A percentile compares a stretch with the other conserved stretches of the same genome.
Evolutionary conservation across 2,797 vertebrate species (phyloP).

Genomic region (Mionectes olivaceus): DNA sequence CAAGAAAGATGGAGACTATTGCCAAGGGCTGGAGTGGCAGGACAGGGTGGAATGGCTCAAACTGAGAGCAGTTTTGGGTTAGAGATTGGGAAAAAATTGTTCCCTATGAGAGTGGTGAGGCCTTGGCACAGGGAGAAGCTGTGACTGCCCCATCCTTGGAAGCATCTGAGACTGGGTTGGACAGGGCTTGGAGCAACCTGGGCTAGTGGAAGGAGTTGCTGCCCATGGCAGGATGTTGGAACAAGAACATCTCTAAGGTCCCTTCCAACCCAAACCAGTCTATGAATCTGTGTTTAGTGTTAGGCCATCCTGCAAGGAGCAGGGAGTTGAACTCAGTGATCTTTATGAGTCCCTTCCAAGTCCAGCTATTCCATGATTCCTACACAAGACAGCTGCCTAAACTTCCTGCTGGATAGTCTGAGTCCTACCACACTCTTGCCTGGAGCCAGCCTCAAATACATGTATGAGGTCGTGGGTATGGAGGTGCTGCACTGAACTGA

Average conservation of each 20-base stretch:
- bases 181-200: neutral
- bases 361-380: neutral
- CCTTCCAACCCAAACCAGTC: neutral
- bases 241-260: neutral
- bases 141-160: neutral
- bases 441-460: neutral
- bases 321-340: neutral
- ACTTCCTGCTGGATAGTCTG: neutral
- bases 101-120: rapidly evolving
- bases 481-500: conserved; percentile 38
- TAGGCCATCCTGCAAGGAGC: neutral
- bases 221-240: rapidly evolving
- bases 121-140: neutral
- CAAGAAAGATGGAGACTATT: neutral
- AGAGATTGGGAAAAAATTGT: neutral
- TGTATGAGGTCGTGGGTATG: neutral
- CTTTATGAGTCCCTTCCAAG: neutral
- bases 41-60: neutral
- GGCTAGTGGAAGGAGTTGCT: neutral
- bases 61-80: neutral
- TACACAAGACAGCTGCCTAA: neutral
- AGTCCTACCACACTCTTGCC: neutral
- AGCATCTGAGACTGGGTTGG: neutral
- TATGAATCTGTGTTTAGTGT: neutral
- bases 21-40: neutral